Evolutionary conservation across 2,113 vertebrate species (phyloP).

Genomic region (Paracanthobrama guichenoti): DNA sequence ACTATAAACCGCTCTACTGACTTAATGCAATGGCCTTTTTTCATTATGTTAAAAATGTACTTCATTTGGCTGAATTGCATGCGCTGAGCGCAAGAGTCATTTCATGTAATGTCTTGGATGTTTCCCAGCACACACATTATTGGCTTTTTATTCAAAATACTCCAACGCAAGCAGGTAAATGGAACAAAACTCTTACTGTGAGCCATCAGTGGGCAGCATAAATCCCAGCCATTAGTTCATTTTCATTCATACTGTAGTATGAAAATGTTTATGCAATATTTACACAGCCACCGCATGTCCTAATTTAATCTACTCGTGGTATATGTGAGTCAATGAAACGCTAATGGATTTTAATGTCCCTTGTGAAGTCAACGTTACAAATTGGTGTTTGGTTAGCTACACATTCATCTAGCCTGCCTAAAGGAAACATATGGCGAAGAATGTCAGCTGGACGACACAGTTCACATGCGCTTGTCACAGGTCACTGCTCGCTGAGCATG

Average conservation of each 20-base stretch:
- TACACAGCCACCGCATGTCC: neutral
- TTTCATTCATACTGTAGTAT: conserved; percentile 6
- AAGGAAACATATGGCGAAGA: conserved; percentile 63
- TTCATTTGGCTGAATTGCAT: conserved; percentile 54
- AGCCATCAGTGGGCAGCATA: conserved; percentile 13
- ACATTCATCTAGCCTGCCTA: conserved; percentile 37
- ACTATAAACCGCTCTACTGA: conserved; percentile 39
- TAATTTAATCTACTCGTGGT: conserved; percentile 14
- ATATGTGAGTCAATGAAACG: neutral
- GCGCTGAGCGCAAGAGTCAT: conserved; percentile 45
- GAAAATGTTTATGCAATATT: conserved; percentile 34
- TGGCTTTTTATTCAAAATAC: conserved; percentile 46
- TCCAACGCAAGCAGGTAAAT: conserved; percentile 46
- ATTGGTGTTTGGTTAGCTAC: neutral
- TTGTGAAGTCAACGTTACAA: neutral
- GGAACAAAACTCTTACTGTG: conserved; percentile 35
- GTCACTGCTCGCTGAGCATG: conserved; percentile 63
- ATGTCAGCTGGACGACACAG: conserved; percentile 59
- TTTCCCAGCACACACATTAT: conserved; percentile 53
- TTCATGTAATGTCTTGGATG: conserved; percentile 51
- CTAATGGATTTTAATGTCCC: conserved; percentile 37
- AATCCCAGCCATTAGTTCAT: conserved; percentile 26
- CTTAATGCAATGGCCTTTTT: conserved; percentile 42
- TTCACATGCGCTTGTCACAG: conserved; percentile 68
- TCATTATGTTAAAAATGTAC: conserved; percentile 47